Evolutionary conservation across 1,140 invertebrate species (phyloP).

Genomic region (Drosophila ananassae): DNA sequence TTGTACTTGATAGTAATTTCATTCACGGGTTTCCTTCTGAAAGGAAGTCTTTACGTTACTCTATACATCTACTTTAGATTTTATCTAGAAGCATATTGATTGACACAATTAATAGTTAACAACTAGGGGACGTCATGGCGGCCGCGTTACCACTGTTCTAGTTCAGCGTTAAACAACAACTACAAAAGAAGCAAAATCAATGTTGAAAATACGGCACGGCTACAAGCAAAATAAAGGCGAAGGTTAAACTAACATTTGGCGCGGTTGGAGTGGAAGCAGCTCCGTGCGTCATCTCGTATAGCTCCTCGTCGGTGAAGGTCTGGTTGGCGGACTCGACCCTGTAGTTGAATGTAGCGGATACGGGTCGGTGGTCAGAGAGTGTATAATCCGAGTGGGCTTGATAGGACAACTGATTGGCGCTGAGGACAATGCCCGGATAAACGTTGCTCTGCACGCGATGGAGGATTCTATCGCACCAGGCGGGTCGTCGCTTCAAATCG

Average conservation of each 20-base stretch:
- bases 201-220: slow-evolving; percentile 41
- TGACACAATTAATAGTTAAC: slow-evolving; percentile 23
- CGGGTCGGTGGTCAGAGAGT: slow-evolving; percentile 99
- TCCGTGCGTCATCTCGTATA: slow-evolving; percentile 75
- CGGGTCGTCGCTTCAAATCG: slow-evolving; percentile 94
- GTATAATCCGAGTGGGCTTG: slow-evolving; percentile 93
- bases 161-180: slow-evolving; percentile 71
- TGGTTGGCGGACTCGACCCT: slow-evolving; percentile 59
- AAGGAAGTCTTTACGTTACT: slow-evolving; percentile 20
- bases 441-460: slow-evolving; percentile 89
- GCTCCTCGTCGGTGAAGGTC: slow-evolving; percentile 86
- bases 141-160: slow-evolving; percentile 58
- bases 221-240: slow-evolving; percentile 53
- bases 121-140: slow-evolving; percentile 23
- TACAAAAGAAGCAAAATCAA: slow-evolving; percentile 68
- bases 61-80: slow-evolving; percentile 12
- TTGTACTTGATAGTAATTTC: slow-evolving; percentile 38
- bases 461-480: slow-evolving; percentile 99
- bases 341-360: slow-evolving; percentile 92
- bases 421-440: slow-evolving; percentile 82
- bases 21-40: slow-evolving; percentile 1
- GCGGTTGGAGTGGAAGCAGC: slow-evolving; percentile 35
- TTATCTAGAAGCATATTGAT: slow-evolving; percentile 14
- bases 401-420: slow-evolving; percentile 91
- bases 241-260: slow-evolving; percentile 84